Evolutionary conservation across 2,888 invertebrate species (phyloP).

Genomic region (Yponomeuta evonymella): DNA sequence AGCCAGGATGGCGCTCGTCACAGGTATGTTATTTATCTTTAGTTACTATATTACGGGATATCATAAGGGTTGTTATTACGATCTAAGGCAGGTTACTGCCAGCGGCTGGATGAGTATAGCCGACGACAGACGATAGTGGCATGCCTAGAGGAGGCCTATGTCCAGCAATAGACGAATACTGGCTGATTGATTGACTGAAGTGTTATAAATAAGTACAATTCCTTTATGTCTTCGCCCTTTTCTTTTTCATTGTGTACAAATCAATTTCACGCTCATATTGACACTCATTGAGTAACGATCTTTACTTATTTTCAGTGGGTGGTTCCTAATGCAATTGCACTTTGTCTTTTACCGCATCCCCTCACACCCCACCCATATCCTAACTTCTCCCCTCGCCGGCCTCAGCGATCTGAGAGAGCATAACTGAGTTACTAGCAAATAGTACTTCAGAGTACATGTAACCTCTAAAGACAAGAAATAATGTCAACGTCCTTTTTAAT

Average conservation of each 20-base stretch:
- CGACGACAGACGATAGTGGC: no score
- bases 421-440: not conserved
- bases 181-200: no score
- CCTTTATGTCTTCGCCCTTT: not conserved
- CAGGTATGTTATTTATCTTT: slow-evolving; percentile 44
- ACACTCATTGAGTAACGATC: not conserved
- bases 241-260: not conserved
- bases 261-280: not conserved
- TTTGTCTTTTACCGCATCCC: slow-evolving; percentile 1
- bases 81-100: no score
- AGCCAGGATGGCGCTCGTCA: slow-evolving; percentile 67
- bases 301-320: not conserved
- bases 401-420: not conserved
- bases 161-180: no score
- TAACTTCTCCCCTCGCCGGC: not conserved
- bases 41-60: no score
- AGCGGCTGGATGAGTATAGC: no score
- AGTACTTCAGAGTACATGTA: no score
- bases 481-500: not conserved
- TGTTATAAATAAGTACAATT: no score
- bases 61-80: no score
- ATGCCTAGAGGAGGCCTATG: no score
- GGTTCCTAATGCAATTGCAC: slow-evolving; percentile 1
- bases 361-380: not conserved
- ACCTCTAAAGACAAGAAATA: no score